Base-by-base conservation (phyloP, 2,797 vertebrate genomes). In the Enteromius mattozi region DNA sequence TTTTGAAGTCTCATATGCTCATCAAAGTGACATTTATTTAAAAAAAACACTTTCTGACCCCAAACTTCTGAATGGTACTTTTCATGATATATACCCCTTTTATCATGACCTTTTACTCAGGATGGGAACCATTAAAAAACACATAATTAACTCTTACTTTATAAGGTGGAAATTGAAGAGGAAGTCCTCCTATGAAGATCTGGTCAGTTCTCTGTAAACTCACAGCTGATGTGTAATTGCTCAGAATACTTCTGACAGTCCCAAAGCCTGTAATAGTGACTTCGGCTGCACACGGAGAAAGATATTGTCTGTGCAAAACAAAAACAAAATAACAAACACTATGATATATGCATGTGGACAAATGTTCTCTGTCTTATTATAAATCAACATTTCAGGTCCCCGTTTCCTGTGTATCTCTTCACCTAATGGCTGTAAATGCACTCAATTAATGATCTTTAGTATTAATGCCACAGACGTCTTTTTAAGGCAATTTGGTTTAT, bases 111-210 rank as follows among this genome's bases (percentile, higher is more conserved):
- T 13, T 51, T 74, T 33, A 33, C 27, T 72, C 16, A 70, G 35
- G n/a, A 68, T n/a, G 19, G 35, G 19, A 59, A 35, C 10, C 49
- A 40, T 21, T 54, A 21, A 54, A 54, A 6, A 59, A 17, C 19
- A 61, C 24, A 47, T 12, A 33, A 45, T 21, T 17, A 33, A 56
- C 21, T 78, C 86, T 88, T 91, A 97, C 96, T 94, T 95, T 90
- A 81, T 90, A 92, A 79, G 82, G 80, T 75, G 77, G 80, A 81
- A 92, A 92, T 17, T 1, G 85, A 61, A 89, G 87, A 54, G 96
- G 95, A 85, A 97, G 90, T 30, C 96, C 96, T 4, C 96, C 96
- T 30, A 94, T 63, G 87, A 96, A 97, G 74, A 97, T 0, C 42
- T 90, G 92, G 56, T 93, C 94, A 2, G 93, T 94, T 90, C 90